Conservation (phyloP, 1,140 invertebrate species). For the Drosophila bocqueti region DNA sequence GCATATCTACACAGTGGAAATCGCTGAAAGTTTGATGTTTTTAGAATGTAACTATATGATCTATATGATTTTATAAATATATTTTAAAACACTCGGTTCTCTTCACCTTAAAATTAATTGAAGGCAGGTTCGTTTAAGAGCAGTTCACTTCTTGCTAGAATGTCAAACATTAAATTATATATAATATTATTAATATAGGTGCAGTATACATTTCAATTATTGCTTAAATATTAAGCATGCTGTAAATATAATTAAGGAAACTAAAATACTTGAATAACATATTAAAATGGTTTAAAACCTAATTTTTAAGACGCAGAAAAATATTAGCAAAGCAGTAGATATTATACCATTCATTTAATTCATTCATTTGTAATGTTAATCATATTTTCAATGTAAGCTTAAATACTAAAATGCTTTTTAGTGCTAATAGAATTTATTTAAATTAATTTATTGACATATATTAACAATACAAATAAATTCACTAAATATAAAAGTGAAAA, state of each 20-base stretch:
- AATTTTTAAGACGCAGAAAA: not conserved
- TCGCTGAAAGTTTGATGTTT: not conserved
- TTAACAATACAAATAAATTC: not conserved
- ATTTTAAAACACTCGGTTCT: not conserved
- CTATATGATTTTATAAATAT: not conserved
- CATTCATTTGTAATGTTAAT: too few species aligned
- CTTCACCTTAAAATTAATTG: too few species aligned
- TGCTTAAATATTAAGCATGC: not conserved
- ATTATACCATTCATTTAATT: too few species aligned
- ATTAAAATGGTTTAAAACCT: not conserved
- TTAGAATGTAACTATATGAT: not conserved
- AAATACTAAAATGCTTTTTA: not conserved
- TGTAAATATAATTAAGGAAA: not conserved
- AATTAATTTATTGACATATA: not conserved
- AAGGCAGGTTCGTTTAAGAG: too few species aligned
- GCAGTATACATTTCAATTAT: too few species aligned
- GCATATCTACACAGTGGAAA: conserved; percentile 31
- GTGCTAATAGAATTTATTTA: not conserved
- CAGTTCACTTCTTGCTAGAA: not conserved
- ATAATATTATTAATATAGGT: too few species aligned
- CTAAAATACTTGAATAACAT: not conserved
- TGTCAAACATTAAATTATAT: not conserved
- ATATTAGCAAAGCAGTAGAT: not conserved
- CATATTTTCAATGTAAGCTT: not conserved
- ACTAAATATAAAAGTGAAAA: not conserved